Evolutionary conservation across 2,113 vertebrate species (phyloP).

Genomic region (Chlamydotis undulata): DNA sequence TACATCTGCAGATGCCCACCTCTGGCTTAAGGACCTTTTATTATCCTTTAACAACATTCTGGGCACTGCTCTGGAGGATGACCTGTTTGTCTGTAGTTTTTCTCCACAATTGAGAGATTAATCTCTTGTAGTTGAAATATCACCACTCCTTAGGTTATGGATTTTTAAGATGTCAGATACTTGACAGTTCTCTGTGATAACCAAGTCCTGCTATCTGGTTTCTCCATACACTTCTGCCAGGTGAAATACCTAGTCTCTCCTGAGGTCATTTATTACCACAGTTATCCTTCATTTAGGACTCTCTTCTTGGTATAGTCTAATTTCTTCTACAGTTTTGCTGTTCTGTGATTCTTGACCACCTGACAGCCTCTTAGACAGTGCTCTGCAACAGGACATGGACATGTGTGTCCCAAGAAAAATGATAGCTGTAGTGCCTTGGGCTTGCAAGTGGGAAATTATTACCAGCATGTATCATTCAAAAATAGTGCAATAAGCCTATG

Average conservation of each 20-base stretch:
- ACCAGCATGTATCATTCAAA: neutral
- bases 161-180: neutral
- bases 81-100: neutral
- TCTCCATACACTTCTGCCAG: neutral
- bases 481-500: neutral
- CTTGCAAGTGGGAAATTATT: neutral
- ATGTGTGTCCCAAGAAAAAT: neutral
- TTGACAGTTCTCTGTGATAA: neutral
- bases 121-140: neutral
- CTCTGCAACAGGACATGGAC: neutral
- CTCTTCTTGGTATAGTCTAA: neutral
- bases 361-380: neutral
- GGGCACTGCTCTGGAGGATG: neutral
- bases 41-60: neutral
- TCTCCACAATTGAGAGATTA: neutral
- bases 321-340: neutral
- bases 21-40: neutral
- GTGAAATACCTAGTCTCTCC: neutral
- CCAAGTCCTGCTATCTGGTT: neutral
- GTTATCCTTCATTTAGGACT: neutral
- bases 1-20: neutral
- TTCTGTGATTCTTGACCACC: neutral
- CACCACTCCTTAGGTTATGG: neutral
- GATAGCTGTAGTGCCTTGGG: neutral
- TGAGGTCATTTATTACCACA: neutral